Conservation (phyloP, 2,888 invertebrate species). For the Quadroppia sp. region DNA sequence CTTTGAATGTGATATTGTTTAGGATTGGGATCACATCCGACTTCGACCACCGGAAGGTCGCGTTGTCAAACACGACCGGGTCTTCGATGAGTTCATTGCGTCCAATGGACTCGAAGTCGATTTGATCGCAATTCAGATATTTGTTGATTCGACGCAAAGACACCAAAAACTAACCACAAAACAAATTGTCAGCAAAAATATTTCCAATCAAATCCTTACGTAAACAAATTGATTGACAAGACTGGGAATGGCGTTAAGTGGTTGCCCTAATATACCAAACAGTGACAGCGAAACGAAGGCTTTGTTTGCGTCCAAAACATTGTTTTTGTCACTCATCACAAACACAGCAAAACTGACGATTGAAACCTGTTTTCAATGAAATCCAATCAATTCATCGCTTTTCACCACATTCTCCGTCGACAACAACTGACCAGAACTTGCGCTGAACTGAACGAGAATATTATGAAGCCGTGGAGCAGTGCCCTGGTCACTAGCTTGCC, state of each 20-base stretch:
- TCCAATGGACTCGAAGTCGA: slow-evolving; percentile 45
- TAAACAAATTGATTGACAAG: slow-evolving; percentile 39
- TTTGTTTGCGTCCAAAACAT: slow-evolving; percentile 49
- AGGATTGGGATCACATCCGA: slow-evolving; percentile 49
- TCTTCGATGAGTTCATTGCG: slow-evolving; percentile 31
- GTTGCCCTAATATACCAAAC: slow-evolving; percentile 52
- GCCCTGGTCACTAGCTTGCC: slow-evolving; percentile 77
- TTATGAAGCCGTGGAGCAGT: slow-evolving; percentile 79
- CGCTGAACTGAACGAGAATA: slow-evolving; percentile 90
- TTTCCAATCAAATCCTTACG: slow-evolving; percentile 16
- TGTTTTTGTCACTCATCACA: slow-evolving; percentile 33
- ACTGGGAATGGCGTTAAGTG: slow-evolving; percentile 45
- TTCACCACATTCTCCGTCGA: slow-evolving; percentile 37
- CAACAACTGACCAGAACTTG: slow-evolving; percentile 57
- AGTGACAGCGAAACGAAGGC: slow-evolving; percentile 54
- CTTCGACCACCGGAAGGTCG: slow-evolving; percentile 79
- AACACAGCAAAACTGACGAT: slow-evolving; percentile 41
- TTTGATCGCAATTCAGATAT: slow-evolving; percentile 47
- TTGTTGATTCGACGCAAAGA: slow-evolving; percentile 64
- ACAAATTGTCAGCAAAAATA: background rate
- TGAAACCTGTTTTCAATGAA: slow-evolving; percentile 55
- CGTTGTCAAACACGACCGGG: slow-evolving; percentile 64
- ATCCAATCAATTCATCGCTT: background rate
- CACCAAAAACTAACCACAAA: slow-evolving; percentile 25
- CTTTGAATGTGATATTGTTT: slow-evolving; percentile 44